These are phyloP conservation scores for Zophobas atratus DNA, from an alignment of 1,140 invertebrate species.

Conservation along the genomic window DNA sequence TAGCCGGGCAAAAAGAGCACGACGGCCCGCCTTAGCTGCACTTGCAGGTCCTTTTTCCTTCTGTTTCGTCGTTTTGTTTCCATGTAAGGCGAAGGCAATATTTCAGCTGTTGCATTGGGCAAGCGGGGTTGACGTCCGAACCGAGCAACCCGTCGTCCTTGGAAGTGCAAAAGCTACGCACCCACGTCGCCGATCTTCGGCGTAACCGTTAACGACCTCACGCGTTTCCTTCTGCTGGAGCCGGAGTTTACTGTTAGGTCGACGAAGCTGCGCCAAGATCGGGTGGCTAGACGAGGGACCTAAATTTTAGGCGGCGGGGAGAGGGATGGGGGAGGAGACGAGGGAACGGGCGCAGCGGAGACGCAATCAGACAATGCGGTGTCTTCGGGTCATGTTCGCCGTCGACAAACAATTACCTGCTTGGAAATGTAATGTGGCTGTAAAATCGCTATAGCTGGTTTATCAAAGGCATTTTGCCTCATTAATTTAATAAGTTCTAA, in stretches of 20 bases:
- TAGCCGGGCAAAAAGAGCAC: conserved; percentile 21
- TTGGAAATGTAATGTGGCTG: too few relatives aligned
- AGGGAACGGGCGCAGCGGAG: too few relatives aligned
- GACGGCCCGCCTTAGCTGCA: background rate
- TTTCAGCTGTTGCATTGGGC: conserved; percentile 44
- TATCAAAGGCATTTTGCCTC: too few relatives aligned
- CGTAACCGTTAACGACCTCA: conserved; percentile 33
- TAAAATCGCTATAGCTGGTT: too few relatives aligned
- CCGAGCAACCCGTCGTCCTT: conserved; percentile 28
- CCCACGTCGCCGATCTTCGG: conserved; percentile 32
- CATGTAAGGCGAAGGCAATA: conserved; percentile 19
- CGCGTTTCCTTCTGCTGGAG: conserved; percentile 16
- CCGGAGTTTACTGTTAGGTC: conserved; percentile 25
- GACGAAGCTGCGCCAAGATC: background rate
- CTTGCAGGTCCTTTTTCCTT: background rate
- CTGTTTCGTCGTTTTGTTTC: conserved; percentile 18
- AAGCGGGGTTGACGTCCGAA: conserved; percentile 46
- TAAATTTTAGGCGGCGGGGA: too few relatives aligned
- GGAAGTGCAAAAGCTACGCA: conserved; percentile 43
- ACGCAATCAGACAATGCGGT: too few relatives aligned
- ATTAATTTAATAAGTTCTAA: too few relatives aligned
- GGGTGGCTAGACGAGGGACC: too few relatives aligned
- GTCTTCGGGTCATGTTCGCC: too few relatives aligned
- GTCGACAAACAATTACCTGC: too few relatives aligned
- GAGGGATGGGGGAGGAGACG: too few relatives aligned